These are phyloP conservation scores for Dicrostonyx torquatus DNA, from an alignment of 2,797 vertebrate genomes.

Conservation along the genomic window DNA sequence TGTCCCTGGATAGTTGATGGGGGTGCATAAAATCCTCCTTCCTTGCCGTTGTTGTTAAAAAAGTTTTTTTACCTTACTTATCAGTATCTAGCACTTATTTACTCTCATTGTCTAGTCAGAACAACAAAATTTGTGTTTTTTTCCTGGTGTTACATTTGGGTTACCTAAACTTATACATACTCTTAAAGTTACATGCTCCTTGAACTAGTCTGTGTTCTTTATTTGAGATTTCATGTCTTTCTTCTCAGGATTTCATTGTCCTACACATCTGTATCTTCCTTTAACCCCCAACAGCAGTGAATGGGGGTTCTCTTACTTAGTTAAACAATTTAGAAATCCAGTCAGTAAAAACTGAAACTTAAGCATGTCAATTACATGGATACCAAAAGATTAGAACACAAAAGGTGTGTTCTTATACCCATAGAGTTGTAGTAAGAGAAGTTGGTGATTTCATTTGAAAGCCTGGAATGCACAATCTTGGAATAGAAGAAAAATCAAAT, in stretches of 20 bases:
- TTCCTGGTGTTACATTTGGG: not conserved
- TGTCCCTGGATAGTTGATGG: not conserved
- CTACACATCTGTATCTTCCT: not conserved
- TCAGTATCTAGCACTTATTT: not conserved
- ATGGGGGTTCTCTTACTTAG: not conserved
- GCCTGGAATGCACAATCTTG: not conserved
- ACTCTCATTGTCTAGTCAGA: not conserved
- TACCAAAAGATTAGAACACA: not conserved
- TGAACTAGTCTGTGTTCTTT: too few species aligned
- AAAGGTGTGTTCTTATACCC: not conserved
- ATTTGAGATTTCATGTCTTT: not conserved
- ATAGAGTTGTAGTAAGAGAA: not conserved
- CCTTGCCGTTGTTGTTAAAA: not conserved
- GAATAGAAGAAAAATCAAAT: not conserved
- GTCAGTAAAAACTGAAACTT: not conserved
- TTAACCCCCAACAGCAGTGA: fast-evolving
- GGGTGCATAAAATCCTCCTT: not conserved
- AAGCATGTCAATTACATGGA: not conserved
- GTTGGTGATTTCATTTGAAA: not conserved
- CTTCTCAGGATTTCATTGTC: not conserved
- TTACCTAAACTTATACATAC: not conserved
- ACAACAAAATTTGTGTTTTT: not conserved
- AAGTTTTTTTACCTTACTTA: not conserved
- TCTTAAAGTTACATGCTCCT: not conserved
- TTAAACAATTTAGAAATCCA: not conserved